Percentiles rank a stretch among this genome's conserved stretches.
These are phyloP conservation scores for Emesis furor DNA, from an alignment of 2,888 invertebrate species.

Conservation along the genomic window DNA sequence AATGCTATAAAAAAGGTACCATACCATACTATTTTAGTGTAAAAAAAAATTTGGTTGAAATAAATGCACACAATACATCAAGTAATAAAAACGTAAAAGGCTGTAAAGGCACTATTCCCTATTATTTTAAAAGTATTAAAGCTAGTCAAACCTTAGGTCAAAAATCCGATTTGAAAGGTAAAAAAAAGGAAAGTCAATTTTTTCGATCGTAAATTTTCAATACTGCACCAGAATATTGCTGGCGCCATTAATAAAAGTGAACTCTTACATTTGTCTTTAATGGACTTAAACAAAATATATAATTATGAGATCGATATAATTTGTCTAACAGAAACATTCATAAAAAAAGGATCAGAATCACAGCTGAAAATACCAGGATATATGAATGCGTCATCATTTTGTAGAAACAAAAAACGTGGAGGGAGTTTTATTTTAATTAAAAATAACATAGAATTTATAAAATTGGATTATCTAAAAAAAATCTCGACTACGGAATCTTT, in stretches of 20 bases:
- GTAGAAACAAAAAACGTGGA: background rate
- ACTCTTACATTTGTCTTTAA: slow-evolving; percentile 14
- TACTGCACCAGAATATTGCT: slow-evolving; percentile 49
- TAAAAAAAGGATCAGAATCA: background rate
- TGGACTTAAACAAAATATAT: slow-evolving; percentile 24
- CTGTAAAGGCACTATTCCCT: background rate
- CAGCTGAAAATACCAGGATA: slow-evolving; percentile 7
- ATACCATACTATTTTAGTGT: slow-evolving; percentile 12
- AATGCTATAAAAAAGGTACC: background rate
- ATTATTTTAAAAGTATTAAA: background rate
- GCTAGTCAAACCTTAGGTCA: background rate
- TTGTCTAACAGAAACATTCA: slow-evolving; percentile 48
- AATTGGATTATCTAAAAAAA: background rate
- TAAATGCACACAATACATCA: background rate
- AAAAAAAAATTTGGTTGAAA: background rate
- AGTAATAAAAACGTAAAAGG: background rate
- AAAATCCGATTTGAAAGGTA: background rate
- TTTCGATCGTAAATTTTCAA: slow-evolving; percentile 35
- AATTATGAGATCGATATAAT: slow-evolving; percentile 21
- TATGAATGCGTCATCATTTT: background rate
- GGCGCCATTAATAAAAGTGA: slow-evolving; percentile 41
- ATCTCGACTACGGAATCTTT: background rate
- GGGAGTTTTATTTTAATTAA: background rate
- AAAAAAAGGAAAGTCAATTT: slow-evolving; percentile 2
- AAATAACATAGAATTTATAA: slow-evolving; percentile 6